phyloP scores from a whole-genome alignment of 2,113 vertebrate species.

The Myodes glareolus region DNA sequence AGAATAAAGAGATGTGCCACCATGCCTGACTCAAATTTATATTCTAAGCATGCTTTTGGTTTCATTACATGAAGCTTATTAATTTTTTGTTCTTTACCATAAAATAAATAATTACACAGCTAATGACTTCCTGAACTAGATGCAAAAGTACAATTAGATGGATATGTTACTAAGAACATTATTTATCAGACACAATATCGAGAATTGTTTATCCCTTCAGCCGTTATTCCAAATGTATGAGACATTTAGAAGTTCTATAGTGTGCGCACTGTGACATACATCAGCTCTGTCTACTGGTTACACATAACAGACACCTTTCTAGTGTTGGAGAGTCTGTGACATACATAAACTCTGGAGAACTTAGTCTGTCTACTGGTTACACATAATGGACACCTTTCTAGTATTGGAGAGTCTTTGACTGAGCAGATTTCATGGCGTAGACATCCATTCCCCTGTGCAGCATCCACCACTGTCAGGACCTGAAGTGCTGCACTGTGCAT shows the following conservation, averaged over 20 bases:
- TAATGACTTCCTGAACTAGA: background rate
- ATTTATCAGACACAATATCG: background rate
- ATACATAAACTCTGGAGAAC: background rate
- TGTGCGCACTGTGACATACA: background rate
- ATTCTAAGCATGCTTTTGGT: background rate
- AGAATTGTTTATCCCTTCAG: background rate
- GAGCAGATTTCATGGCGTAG: background rate
- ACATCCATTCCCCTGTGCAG: background rate
- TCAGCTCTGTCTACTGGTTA: background rate
- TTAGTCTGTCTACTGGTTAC: conserved; percentile 23
- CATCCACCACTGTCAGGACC: background rate
- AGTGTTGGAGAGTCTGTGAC: background rate
- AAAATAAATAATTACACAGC: background rate
- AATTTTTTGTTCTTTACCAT: background rate
- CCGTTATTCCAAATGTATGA: background rate
- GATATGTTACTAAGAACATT: background rate
- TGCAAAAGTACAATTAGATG: background rate
- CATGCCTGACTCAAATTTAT: background rate
- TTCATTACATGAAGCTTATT: background rate
- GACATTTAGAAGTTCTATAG: background rate
- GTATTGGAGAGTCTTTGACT: background rate
- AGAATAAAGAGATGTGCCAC: background rate
- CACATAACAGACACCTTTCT: background rate
- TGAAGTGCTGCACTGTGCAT: background rate
- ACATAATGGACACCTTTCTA: background rate